These are phyloP conservation scores for Polyodon spathula DNA, from an alignment of 2,113 vertebrate species.

Conservation along the genomic window DNA sequence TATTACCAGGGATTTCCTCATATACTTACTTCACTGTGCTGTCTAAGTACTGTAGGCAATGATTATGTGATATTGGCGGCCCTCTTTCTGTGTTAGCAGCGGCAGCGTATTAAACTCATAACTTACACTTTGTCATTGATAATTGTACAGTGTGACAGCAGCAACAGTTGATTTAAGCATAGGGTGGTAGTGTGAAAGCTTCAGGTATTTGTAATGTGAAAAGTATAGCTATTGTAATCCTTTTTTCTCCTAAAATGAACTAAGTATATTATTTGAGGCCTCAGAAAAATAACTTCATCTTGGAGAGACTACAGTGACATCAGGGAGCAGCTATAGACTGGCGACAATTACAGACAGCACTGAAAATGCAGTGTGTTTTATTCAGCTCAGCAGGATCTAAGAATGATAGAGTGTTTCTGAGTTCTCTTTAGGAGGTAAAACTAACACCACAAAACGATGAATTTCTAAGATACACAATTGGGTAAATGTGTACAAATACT, in stretches of 20 bases:
- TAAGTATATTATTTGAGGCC: slow-evolving; percentile 25
- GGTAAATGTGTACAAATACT: slow-evolving; percentile 79
- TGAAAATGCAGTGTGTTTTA: slow-evolving; percentile 23
- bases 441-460: slow-evolving; percentile 57
- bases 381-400: slow-evolving; percentile 43
- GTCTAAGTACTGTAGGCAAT: too few relatives aligned
- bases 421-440: slow-evolving; percentile 49
- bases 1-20: too few relatives aligned
- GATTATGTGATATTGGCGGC: too few relatives aligned
- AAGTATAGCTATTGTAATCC: too few relatives aligned
- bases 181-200: too few relatives aligned
- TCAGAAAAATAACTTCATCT: slow-evolving; percentile 20
- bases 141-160: too few relatives aligned
- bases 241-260: slow-evolving; percentile 17
- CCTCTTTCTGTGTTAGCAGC: too few relatives aligned
- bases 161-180: too few relatives aligned
- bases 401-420: slow-evolving; percentile 56
- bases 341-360: slow-evolving; percentile 50
- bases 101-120: too few relatives aligned
- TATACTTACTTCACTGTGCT: too few relatives aligned
- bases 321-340: slow-evolving; percentile 30
- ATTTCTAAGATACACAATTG: slow-evolving; percentile 54
- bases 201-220: too few relatives aligned
- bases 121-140: too few relatives aligned
- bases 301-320: slow-evolving; percentile 29